Percentiles rank a stretch among this genome's conserved stretches.
Conservation (phyloP, 2,113 vertebrate species). For the Panurus biarmicus region DNA sequence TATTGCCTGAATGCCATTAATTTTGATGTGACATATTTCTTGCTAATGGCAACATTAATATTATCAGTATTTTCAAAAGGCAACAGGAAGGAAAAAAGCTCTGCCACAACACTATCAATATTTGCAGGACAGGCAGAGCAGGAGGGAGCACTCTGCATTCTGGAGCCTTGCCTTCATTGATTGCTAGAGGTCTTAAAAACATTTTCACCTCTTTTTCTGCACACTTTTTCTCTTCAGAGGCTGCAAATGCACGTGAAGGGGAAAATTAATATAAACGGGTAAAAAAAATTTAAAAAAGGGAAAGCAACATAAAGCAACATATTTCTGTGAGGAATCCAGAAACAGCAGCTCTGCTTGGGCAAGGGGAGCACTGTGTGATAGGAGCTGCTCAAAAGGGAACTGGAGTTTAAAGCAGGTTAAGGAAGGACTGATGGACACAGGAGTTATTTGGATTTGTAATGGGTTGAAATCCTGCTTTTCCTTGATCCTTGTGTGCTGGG, state of each 20-base stretch:
- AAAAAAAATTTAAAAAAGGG: background rate
- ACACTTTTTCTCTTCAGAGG: background rate
- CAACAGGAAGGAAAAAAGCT: background rate
- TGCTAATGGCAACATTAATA: slow-evolving; percentile 67
- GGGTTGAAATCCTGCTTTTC: background rate
- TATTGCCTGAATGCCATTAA: slow-evolving; percentile 54
- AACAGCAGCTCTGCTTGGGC: background rate
- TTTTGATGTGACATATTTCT: slow-evolving; percentile 67
- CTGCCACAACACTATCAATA: background rate
- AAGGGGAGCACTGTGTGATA: background rate
- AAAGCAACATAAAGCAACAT: background rate
- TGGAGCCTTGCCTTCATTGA: slow-evolving; percentile 13
- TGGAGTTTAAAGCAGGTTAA: background rate
- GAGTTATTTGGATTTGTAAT: background rate
- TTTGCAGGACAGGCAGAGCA: slow-evolving; percentile 30
- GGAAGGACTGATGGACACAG: background rate
- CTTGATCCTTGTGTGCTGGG: background rate
- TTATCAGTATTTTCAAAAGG: slow-evolving; percentile 39
- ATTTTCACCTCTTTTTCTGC: background rate
- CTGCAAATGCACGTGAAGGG: background rate
- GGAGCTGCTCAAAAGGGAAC: background rate
- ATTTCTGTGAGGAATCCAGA: background rate
- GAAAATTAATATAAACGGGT: background rate
- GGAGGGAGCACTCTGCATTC: background rate
- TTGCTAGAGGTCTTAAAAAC: background rate